A percentile compares a stretch with the other conserved stretches of the same genome.
Conservation (phyloP, 2,888 invertebrate genomes). For the Mesochorus sp. region DNA sequence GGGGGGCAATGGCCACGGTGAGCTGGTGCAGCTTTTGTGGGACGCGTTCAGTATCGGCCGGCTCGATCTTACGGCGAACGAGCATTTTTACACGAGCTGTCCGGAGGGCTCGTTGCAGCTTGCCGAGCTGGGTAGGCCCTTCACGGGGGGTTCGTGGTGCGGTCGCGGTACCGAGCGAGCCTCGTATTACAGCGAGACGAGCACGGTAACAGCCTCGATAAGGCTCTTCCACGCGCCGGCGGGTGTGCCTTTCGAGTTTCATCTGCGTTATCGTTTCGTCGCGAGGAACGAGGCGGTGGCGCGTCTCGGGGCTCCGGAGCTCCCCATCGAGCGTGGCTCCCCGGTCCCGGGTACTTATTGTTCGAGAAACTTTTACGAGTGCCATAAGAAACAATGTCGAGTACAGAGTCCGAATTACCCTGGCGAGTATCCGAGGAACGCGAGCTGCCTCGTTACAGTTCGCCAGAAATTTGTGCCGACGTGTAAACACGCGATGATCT, state of each 20-base stretch:
- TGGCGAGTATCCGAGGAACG: slow-evolving; percentile 93
- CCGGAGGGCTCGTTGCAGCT: slow-evolving; percentile 95
- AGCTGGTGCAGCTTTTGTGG: slow-evolving; percentile 94
- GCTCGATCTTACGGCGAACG: slow-evolving; percentile 86
- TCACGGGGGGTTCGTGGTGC: slow-evolving; percentile 96
- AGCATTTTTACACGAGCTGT: slow-evolving; percentile 87
- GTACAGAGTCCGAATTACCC: slow-evolving; percentile 96
- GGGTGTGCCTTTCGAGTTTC: slow-evolving; percentile 90
- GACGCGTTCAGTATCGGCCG: slow-evolving; percentile 94
- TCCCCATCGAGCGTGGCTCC: slow-evolving; percentile 91
- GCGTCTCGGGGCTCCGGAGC: slow-evolving; percentile 89
- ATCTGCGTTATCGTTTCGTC: slow-evolving; percentile 91
- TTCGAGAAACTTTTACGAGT: slow-evolving; percentile 92
- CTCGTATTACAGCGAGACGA: slow-evolving; percentile 94
- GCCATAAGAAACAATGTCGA: slow-evolving; percentile 92
- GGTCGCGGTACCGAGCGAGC: slow-evolving; percentile 91
- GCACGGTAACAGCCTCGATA: slow-evolving; percentile 93
- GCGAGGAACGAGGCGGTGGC: slow-evolving; percentile 91
- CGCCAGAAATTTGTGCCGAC: slow-evolving; percentile 91
- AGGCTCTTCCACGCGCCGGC: slow-evolving; percentile 89
- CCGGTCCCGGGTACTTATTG: slow-evolving; percentile 93
- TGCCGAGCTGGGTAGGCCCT: slow-evolving; percentile 92
- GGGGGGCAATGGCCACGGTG: slow-evolving; percentile 93
- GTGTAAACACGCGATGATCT: slow-evolving; percentile 95
- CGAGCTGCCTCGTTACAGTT: slow-evolving; percentile 94